A percentile compares a stretch with the other conserved stretches of the same genome.
Conservation (phyloP, 2,113 vertebrate genomes). For the Ammodytes dubius region DNA sequence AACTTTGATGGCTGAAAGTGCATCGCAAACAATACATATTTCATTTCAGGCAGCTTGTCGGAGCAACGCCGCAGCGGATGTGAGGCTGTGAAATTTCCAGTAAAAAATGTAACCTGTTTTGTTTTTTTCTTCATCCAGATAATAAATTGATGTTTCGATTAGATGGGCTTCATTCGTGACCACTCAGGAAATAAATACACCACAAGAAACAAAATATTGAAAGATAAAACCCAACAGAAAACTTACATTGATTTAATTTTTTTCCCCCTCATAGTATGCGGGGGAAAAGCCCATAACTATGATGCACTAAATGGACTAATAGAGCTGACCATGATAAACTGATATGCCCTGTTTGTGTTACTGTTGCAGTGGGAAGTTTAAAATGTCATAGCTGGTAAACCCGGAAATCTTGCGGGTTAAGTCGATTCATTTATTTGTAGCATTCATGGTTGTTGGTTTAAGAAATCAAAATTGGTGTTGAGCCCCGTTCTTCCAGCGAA, state of each 20-base stretch:
- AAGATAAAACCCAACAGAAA: conserved; percentile 78
- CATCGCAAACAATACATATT: conserved; percentile 74
- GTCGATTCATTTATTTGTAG: conserved; percentile 18
- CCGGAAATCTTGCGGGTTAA: conserved; percentile 31
- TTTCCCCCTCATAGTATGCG: conserved; percentile 39
- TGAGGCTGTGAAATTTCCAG: conserved; percentile 82
- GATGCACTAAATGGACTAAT: conserved; percentile 67
- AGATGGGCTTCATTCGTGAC: conserved; percentile 81
- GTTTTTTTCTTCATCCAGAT: conserved; percentile 74
- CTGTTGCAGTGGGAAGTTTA: conserved; percentile 61
- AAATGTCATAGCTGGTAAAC: conserved; percentile 71
- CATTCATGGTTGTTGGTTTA: conserved; percentile 13
- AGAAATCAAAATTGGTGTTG: conserved; percentile 10
- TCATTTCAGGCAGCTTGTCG: conserved; percentile 65
- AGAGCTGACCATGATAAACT: conserved; percentile 61
- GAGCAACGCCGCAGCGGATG: conserved; percentile 60
- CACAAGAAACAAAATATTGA: conserved; percentile 88
- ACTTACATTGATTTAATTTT: conserved; percentile 82
- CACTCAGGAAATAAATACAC: conserved; percentile 86
- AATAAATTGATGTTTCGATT: conserved; percentile 89
- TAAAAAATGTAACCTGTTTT: conserved; percentile 70
- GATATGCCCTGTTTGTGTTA: conserved; percentile 71
- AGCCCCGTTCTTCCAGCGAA: background rate
- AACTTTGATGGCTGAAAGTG: conserved; percentile 73
- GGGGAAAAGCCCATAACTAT: conserved; percentile 54